A percentile compares a stretch with the other conserved stretches of the same genome.
These are phyloP conservation scores for Helostoma temminkii DNA, from an alignment of 2,797 vertebrate genomes.

Conservation along the genomic window DNA sequence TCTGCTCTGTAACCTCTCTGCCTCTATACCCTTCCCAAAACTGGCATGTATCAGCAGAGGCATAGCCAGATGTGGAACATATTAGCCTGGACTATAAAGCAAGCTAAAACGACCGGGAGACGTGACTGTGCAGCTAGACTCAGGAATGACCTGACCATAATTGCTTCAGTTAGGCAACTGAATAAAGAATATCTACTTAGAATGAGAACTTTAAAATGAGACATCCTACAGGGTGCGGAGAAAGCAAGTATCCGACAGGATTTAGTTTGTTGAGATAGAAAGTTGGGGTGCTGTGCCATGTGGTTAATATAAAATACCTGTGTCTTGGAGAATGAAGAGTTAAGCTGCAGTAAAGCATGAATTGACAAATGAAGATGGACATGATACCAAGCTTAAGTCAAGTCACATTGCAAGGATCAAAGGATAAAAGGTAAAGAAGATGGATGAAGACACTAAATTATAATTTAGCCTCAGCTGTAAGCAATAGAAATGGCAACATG, in stretches of 20 bases:
- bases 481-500: constrained; percentile 41
- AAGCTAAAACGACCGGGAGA: constrained; percentile 64
- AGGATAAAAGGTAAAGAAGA: constrained; percentile 51
- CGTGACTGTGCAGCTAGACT: constrained; percentile 36
- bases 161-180: constrained; percentile 61
- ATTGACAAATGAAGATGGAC: constrained; percentile 73
- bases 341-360: constrained; percentile 58
- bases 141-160: constrained; percentile 33
- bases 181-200: constrained; percentile 12
- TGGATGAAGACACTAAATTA: constrained; percentile 57
- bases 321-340: constrained; percentile 51
- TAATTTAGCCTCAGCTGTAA: constrained; percentile 36
- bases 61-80: constrained; percentile 82
- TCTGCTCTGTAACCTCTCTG: constrained; percentile 63
- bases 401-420: constrained; percentile 64
- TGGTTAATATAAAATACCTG: constrained; percentile 70
- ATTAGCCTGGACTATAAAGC: constrained; percentile 74
- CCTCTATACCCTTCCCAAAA: constrained; percentile 54
- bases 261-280: constrained; percentile 39
- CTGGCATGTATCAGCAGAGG: constrained; percentile 69
- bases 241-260: constrained; percentile 40
- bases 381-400: constrained; percentile 65
- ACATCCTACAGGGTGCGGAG: constrained; percentile 44
- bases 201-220: constrained; percentile 41
- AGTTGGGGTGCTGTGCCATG: constrained; percentile 44